Base-by-base conservation (phyloP, 2,113 vertebrate species). In the Cyrtonyx montezumae region DNA sequence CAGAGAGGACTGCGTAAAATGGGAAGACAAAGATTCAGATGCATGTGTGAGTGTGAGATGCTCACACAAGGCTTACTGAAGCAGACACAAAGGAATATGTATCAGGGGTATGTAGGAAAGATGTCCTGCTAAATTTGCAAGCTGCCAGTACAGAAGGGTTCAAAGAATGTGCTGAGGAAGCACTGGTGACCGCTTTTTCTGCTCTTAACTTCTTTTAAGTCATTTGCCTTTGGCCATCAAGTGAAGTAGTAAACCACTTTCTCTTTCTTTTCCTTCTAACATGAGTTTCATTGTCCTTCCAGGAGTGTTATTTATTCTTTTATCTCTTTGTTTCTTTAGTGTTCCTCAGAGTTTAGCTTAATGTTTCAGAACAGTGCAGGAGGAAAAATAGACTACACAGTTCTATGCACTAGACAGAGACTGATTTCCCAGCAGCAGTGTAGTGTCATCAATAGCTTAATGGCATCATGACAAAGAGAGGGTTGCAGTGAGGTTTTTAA, bases 401-500 rank as follows among this genome's bases (percentile, higher is more conserved):
- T 11, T 94, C 42, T 59, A 1, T 6, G 6, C 16, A 21, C 7
- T 37, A 55, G 55, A 6, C 69, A 80, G 69, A 58, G 6, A 14
- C 42, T 32, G 83, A 15, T 71, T 3, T 8, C 46, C 34, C 0
- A 1, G 23, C 13, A 37, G 32, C 10, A 78, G 12, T 46, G 30
- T 8, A 1, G 18, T n/a, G 28, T 55, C 25, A 62, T 77, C 49
- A 37, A 4, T 4, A 70, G 42, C 45, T 81, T 74, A 63, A 49
- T 43, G 25, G 13, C 25, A 30, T 42, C 0, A 0, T 34, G 32
- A 43, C 37, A 42, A 42, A 34, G 43, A 49, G 40, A 61, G 68
- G n/a, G 23, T n/a, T 80, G 66, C 13, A 37, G 40, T 0, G 32
- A 67, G 42, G 17, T 79, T 73, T 82, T 40, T 32, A 61, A 69